These are phyloP conservation scores for Drosophila subobscura DNA, from an alignment of 1,140 invertebrate species.

Conservation along the genomic window DNA sequence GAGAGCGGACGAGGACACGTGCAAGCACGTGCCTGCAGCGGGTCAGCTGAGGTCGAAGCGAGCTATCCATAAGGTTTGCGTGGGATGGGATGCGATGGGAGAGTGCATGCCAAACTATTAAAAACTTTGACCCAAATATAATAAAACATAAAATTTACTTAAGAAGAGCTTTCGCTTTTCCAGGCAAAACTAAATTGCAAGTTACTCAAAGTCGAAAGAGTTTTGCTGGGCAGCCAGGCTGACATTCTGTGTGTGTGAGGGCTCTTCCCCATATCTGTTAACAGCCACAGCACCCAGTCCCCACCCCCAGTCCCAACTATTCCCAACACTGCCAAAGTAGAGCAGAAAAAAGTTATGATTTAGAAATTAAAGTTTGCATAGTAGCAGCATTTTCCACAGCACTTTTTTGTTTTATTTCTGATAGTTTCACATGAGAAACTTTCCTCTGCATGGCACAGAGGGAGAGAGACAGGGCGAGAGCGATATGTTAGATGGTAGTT, in stretches of 20 bases:
- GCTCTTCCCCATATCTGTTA: slow-evolving; percentile 27
- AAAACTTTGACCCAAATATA: slow-evolving; percentile 79
- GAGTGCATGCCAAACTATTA: slow-evolving; percentile 70
- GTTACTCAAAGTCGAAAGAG: slow-evolving; percentile 4
- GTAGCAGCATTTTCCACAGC: slow-evolving; percentile 22
- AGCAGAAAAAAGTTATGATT: slow-evolving; percentile 74
- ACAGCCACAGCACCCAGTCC: slow-evolving; percentile 5
- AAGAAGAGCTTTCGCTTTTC: slow-evolving; percentile 16
- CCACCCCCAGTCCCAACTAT: not conserved
- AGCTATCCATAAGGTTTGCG: slow-evolving; percentile 42
- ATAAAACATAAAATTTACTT: slow-evolving; percentile 75
- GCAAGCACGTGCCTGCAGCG: slow-evolving; percentile 32
- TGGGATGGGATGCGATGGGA: slow-evolving; percentile 24
- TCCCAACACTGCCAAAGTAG: slow-evolving; percentile 36
- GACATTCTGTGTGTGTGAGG: not conserved
- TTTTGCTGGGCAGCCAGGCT: not conserved
- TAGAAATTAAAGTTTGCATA: slow-evolving; percentile 73
- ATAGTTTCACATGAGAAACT: slow-evolving; percentile 46
- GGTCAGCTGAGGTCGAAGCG: slow-evolving; percentile 39
- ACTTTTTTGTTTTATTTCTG: slow-evolving; percentile 12
- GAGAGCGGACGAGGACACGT: slow-evolving; percentile 13
- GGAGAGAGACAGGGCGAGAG: not conserved
- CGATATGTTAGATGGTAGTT: slow-evolving; percentile 10
- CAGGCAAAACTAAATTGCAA: slow-evolving; percentile 6
- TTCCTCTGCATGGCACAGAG: not conserved